phyloP scores from a whole-genome alignment of 2,113 vertebrate genomes.

The Crotophaga sulcirostris region DNA sequence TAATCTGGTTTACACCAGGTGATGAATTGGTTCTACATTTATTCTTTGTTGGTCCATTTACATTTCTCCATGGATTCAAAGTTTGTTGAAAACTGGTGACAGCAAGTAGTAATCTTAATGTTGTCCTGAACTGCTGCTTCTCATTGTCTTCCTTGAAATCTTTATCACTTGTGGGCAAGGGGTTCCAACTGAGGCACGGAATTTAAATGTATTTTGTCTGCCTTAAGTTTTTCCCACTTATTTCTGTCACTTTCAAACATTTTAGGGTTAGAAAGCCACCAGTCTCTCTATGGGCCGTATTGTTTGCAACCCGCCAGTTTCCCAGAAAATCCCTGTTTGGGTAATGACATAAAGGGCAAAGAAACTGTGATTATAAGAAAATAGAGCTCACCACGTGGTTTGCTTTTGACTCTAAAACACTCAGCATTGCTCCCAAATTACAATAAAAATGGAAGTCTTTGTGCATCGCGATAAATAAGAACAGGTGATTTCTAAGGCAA shows the following conservation, averaged over 20 bases:
- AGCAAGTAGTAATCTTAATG: not conserved
- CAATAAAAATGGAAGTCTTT: not conserved
- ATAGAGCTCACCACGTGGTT: not conserved
- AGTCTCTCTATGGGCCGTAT: not conserved
- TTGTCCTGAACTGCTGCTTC: not conserved
- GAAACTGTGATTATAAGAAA: not conserved
- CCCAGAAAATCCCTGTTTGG: not conserved
- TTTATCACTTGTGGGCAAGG: not conserved
- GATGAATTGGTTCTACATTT: not conserved
- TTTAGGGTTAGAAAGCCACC: not conserved
- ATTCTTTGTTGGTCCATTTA: not conserved
- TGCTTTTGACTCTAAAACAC: not conserved
- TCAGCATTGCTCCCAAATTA: not conserved
- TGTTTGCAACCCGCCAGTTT: not conserved
- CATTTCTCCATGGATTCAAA: not conserved
- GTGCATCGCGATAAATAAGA: not conserved
- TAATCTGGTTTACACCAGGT: not conserved
- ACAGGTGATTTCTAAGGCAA: not conserved
- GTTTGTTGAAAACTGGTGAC: not conserved
- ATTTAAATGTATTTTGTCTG: not conserved
- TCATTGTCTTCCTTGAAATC: not conserved
- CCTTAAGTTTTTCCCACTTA: not conserved
- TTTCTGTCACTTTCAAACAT: not conserved
- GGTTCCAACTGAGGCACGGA: not conserved
- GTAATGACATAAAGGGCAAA: not conserved